Evolutionary conservation across 1,140 invertebrate species (phyloP).

Genomic region (Cherax quadricarinatus): DNA sequence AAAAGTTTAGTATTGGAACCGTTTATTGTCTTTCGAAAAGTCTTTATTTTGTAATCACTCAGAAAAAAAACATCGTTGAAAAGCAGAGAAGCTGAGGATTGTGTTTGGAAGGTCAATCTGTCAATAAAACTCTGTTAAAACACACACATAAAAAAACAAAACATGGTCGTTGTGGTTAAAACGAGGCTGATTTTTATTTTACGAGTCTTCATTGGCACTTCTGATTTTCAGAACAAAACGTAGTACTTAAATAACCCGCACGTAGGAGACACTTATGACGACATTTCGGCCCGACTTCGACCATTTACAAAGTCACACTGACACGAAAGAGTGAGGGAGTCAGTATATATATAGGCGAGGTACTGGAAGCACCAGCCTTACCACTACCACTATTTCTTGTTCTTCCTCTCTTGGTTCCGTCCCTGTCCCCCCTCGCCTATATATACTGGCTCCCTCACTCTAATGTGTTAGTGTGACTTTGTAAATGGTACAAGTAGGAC

Average conservation of each 20-base stretch:
- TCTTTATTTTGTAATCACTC: not conserved
- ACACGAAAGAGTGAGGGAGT: too few relatives aligned
- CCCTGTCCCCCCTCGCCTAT: too few relatives aligned
- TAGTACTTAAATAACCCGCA: not conserved
- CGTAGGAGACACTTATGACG: too few relatives aligned
- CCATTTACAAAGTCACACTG: too few relatives aligned
- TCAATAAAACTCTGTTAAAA: not conserved
- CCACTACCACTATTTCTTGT: too few relatives aligned
- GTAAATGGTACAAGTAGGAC: too few relatives aligned
- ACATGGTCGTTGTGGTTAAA: constrained; percentile 3
- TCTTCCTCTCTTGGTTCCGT: too few relatives aligned
- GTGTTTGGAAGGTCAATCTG: not conserved
- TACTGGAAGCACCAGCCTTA: too few relatives aligned
- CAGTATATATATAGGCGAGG: too few relatives aligned
- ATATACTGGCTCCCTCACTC: too few relatives aligned
- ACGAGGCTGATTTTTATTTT: not conserved
- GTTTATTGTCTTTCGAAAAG: constrained; percentile 41
- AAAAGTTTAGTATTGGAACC: constrained; percentile 21
- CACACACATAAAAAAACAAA: not conserved
- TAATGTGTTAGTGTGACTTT: too few relatives aligned
- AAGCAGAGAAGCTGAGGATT: not conserved
- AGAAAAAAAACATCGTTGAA: constrained; percentile 22
- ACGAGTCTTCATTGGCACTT: not conserved
- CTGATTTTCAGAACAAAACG: not conserved
- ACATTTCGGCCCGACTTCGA: too few relatives aligned